These are phyloP conservation scores for Stenoptilia bipunctidactyla DNA, from an alignment of 2,888 invertebrate species.

Conservation along the genomic window DNA sequence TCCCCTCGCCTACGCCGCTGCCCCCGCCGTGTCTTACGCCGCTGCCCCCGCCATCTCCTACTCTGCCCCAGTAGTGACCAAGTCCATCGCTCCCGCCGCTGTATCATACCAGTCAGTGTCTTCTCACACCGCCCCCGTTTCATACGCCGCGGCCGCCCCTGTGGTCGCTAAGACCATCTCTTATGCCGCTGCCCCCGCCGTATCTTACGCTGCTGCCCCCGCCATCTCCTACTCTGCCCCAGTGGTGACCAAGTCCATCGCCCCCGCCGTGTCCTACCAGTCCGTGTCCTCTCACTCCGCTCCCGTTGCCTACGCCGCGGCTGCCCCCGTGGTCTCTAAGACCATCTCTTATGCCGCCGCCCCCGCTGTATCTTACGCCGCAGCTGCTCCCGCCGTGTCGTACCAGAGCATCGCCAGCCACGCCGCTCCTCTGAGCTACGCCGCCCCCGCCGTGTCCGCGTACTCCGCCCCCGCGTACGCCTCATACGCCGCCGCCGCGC, in stretches of 20 bases:
- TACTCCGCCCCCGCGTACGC: constrained; percentile 46
- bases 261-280: constrained; percentile 10
- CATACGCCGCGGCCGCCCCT: constrained; percentile 16
- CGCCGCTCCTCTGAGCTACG: constrained; percentile 1
- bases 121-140: constrained; percentile 18
- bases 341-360: constrained; percentile 24
- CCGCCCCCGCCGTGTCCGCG: constrained; percentile 11
- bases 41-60: constrained; percentile 28
- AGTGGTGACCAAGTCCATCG: constrained; percentile 22
- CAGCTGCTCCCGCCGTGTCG: not conserved
- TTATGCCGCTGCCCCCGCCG: constrained; percentile 27
- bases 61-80: constrained; percentile 21
- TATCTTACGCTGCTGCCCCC: constrained; percentile 18
- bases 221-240: constrained; percentile 43
- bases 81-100: constrained; percentile 20
- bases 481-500: constrained; percentile 43
- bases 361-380: not conserved
- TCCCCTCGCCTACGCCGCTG: constrained; percentile 33
- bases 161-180: constrained; percentile 29
- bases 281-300: constrained; percentile 13
- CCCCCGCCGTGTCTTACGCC: constrained; percentile 36
- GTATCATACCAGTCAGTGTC: constrained; percentile 17
- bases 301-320: constrained; percentile 23
- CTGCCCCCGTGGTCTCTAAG: constrained; percentile 24
- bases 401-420: not conserved